Evolutionary conservation across 2,797 vertebrate species (phyloP), one percentile per base, ranked within the genome.

Genomic region (Acipenser transmontanus): DNA sequence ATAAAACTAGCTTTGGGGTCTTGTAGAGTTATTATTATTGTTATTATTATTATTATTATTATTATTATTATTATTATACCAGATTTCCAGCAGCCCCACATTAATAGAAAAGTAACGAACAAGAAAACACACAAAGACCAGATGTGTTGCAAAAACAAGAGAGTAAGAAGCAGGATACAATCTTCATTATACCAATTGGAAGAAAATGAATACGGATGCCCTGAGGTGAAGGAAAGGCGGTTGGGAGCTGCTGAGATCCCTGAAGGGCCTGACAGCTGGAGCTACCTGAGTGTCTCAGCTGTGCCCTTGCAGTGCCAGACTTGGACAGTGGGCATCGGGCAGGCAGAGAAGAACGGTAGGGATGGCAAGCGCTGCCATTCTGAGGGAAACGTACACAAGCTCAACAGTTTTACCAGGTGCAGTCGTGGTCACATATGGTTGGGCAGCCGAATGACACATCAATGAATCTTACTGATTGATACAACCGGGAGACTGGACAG

Each of bases 171-270:
- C 20, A 34, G 20, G 20, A 34, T 4, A 34, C 20, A 34, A 34
- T 91, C 86, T 87, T 87, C 88, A 86, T 85, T 84, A 82, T 76
- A 76, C 81, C 84, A 87, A 90, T 90, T 87, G 84, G 76, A 79
- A 89, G 89, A 87, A 91, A 91, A 90, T 91, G 84, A 91, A 89
- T 89, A 89, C 88, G 85, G 86, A 90, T 89, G 85, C 87, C 87
- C 87, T 81, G 78, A 79, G 87, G 88, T 83, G 65, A 80, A 74
- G 17, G 47, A 51, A 14, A 68, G 6, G 64, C 8, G 48, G 47
- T 10, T 1, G 17, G 76, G 80, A 85, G 78, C 83, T 91, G 85
- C 88, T 91, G 88, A 89, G 88, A 82, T 90, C 88, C 87, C 88
- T 78, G 66, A 90, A 88, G 88, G 82, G 88, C 79, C 81, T 71